Evolutionary conservation across 1,140 invertebrate genomes (phyloP), one percentile per base, ranked within the genome.

Genomic region (Ceratina australensis): DNA sequence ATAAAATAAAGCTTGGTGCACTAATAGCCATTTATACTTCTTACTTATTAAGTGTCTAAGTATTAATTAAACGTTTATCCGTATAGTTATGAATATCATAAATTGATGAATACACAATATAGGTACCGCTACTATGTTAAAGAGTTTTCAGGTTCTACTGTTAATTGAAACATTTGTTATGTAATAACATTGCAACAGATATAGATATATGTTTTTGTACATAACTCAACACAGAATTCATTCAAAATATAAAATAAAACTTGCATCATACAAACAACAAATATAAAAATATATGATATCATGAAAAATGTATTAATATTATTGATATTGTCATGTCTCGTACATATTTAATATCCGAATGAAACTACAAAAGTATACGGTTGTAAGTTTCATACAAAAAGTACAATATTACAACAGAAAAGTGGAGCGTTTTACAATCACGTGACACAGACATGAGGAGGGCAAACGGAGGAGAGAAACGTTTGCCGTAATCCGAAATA

Each of bases 401-500:
- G 16, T 49, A 57, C 12, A 22, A 64, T 49, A 50, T 60, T 52
- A 66, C 26, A 42, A 20, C 63, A 71, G 3, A 20, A 4, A 24
- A 26, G 33, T 65, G 12, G 65, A 15, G 33, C 28, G 60, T 42
- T 10, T 16, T 26, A 47, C 15, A 73, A 73, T 52, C 71, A 73
- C 64, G 64, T 75, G 72, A 42, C 16, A 16, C 22, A 52, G 12
- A 66, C 24, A 24, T 13, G 18, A 57, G n/a, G 13, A 56, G 22
- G 65, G 50, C 24, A 13, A 65, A 22, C 16, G 49, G 18, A 42
- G 50, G 24, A 22, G 15, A 13, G 22, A 26, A 65, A 65, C 26
- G 22, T 18, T 73, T 26, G 28, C 12, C 7, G 42, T 3, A 47
- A 24, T 65, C 54, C 1, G 8, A 22, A 56, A 54, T 42, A 47